phyloP scores from a whole-genome alignment of 1,140 invertebrate genomes.

The honey bee (Apis mellifera) region Amel_HAv3.1 CM009941.2:15668001-15668500 shows the following conservation, averaged over 20 bases:
- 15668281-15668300: neutral
- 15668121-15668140: neutral
- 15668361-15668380: neutral
- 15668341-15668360: slow-evolving; percentile 44
- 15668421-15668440: neutral
- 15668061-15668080: neutral
- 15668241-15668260: slow-evolving; percentile 14
- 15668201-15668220: slow-evolving; percentile 3
- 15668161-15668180: too few relatives aligned
- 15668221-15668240: neutral
- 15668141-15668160: neutral
- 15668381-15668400: neutral
- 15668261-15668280: slow-evolving; percentile 13
- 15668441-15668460: neutral
- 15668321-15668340: neutral
- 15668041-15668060: too few relatives aligned
- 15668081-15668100: too few relatives aligned
- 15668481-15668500: slow-evolving; percentile 12
- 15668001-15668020: slow-evolving; percentile 8
- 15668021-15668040: neutral
- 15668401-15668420: neutral
- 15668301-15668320: slow-evolving; percentile 9
- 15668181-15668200: slow-evolving; percentile 22
- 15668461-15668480: neutral
- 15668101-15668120: neutral